Evolutionary conservation across 2,113 vertebrate genomes (phyloP), one percentile per base, ranked within the genome.

Genomic region (Alosa alosa): DNA sequence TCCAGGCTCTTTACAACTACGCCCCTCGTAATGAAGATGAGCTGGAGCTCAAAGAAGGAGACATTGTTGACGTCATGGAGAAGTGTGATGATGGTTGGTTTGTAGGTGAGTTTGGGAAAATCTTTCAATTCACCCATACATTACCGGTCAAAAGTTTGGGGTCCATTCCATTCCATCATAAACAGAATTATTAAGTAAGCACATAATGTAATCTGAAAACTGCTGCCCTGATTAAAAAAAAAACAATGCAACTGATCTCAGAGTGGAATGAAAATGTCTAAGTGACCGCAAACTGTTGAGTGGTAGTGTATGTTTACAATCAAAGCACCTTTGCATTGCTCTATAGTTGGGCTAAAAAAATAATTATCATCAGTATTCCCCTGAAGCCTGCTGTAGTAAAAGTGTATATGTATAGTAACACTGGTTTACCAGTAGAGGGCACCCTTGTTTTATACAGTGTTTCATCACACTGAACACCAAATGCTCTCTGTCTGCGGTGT

Each of bases 41-140:
- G 91, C 91, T 98, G 94, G 97, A 98, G 84, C 95, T 98, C 87
- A 96, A 93, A 91, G 97, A 97, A 91, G 96, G 96, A 41, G 97
- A 98, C 84, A 86, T 97, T 90, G 95, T 98, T 85, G 97, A 98
- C 86, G 96, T 98, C 90, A 97, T 97, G 97, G 97, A 98, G 88
- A 97, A 97, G 86, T 98, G 97, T 91, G 97, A 97, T 87, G 97
- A 98, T 87, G 97, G 97, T 84, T 98, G 97, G 97, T 98, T 97
- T 95, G 97, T 98, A 90, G 97, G 97, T 98, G 94, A 50, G 96
- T 86, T 13, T 57, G 25, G 81, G 4, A 82, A 25, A 15, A 11
- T 25, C 60, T 64, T 20, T 7, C 68, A 39, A 36, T 31, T 36
- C 4, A 13, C 25, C n/a, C 68, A 75, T 75, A 22, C 6, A 3